These are phyloP conservation scores for Ganaspis sp. DNA, from an alignment of 1,140 invertebrate genomes.

Conservation along the genomic window DNA sequence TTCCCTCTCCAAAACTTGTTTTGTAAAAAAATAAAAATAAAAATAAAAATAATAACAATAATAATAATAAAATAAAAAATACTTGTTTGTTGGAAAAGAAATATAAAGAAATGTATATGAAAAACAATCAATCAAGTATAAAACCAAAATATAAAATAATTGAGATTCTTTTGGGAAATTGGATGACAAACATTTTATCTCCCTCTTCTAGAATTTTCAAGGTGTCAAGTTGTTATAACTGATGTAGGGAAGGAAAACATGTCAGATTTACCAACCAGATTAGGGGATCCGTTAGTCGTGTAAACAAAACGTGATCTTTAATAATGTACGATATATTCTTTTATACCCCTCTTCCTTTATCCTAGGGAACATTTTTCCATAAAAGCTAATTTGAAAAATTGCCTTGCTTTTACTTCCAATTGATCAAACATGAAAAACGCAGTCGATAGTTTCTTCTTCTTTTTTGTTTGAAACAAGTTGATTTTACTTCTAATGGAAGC, in stretches of 20 bases:
- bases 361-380: neutral
- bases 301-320: constrained; percentile 25
- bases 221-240: constrained; percentile 17
- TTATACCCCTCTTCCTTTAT: neutral
- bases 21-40: no score
- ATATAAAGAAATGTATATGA: no score
- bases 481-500: no score
- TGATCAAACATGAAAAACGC: neutral
- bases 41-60: no score
- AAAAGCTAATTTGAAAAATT: constrained; percentile 2
- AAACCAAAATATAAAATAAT: neutral
- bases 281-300: neutral
- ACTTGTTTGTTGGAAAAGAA: no score
- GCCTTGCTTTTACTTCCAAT: neutral
- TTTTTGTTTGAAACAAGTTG: no score
- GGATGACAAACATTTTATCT: neutral
- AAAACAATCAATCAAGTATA: no score
- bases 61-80: no score
- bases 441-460: no score
- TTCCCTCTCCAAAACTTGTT: no score
- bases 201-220: neutral
- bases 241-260: constrained; percentile 15
- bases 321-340: constrained; percentile 17
- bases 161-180: neutral
- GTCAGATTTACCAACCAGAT: constrained; percentile 17